Percentiles rank a stretch among this genome's conserved stretches.
Evolutionary conservation across 2,888 invertebrate genomes (phyloP).

Genomic region (Pristionchus maxplancki): DNA sequence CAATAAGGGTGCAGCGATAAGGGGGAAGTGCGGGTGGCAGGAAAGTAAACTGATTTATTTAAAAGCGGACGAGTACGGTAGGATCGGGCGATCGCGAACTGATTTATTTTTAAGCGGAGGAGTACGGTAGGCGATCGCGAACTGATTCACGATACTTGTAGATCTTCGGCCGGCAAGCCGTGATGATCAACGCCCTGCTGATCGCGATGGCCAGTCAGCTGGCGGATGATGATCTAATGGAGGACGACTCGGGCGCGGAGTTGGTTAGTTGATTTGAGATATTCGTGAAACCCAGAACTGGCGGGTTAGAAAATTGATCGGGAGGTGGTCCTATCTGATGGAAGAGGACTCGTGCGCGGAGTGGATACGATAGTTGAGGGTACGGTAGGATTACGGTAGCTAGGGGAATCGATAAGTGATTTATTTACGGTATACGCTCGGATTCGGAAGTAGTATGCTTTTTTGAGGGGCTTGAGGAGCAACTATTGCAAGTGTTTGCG

Average conservation of each 20-base stretch:
- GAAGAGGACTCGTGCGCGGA: constrained; percentile 31
- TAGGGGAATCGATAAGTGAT: too few species aligned
- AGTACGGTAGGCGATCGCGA: neutral
- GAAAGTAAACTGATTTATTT: too few species aligned
- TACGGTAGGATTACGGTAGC: neutral
- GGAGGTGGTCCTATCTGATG: constrained; percentile 24
- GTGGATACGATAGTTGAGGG: too few species aligned
- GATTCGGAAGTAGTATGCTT: too few species aligned
- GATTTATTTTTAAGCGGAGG: neutral
- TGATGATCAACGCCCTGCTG: constrained; percentile 66
- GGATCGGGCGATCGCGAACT: neutral
- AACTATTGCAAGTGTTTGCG: too few species aligned
- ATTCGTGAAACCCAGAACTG: neutral
- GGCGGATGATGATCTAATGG: neutral
- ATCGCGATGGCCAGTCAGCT: constrained; percentile 53
- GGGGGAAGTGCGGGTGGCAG: too few species aligned
- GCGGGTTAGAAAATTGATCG: constrained; percentile 51
- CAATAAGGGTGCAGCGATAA: too few species aligned
- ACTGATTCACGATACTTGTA: constrained; percentile 64
- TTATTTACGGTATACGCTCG: too few species aligned
- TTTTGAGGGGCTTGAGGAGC: neutral
- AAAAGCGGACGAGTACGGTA: too few species aligned
- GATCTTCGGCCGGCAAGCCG: constrained; percentile 82
- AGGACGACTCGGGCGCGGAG: constrained; percentile 42
- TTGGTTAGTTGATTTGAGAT: neutral